A percentile compares a stretch with the other conserved stretches of the same genome.
These are phyloP conservation scores for Cervus canadensis DNA, from an alignment of 2,113 vertebrate species.

Conservation along the genomic window DNA sequence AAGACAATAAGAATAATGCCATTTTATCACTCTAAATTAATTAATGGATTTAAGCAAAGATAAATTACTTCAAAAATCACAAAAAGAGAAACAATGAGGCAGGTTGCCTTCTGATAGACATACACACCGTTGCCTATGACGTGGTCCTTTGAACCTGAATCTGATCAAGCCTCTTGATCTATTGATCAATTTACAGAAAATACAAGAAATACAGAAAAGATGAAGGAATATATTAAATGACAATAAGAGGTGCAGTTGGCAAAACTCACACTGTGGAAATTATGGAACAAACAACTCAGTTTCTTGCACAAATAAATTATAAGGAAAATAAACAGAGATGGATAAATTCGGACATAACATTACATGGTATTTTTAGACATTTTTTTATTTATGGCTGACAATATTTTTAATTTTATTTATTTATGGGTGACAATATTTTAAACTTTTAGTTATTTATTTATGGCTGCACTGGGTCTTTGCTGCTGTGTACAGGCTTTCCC, in stretches of 20 bases:
- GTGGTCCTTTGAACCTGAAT: not conserved
- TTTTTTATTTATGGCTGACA: not conserved
- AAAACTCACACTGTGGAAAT: not conserved
- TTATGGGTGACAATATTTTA: not conserved
- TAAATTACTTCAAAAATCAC: not conserved
- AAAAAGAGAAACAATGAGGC: not conserved
- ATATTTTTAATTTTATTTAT: not conserved
- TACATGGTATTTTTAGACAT: not conserved
- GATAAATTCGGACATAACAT: not conserved
- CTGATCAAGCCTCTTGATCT: not conserved
- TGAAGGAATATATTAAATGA: not conserved
- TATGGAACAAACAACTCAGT: not conserved
- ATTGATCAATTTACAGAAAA: conserved; percentile 10
- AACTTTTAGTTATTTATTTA: not conserved
- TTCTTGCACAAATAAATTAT: not conserved
- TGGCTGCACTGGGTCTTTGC: not conserved
- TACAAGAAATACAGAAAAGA: not conserved
- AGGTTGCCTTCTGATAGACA: not conserved
- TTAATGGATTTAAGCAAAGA: not conserved
- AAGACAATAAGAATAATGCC: not conserved
- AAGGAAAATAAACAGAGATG: not conserved
- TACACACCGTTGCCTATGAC: not conserved
- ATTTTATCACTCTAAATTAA: not conserved
- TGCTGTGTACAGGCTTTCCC: not conserved
- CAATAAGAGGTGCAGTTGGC: not conserved